Evolutionary conservation across 2,797 vertebrate genomes (phyloP).

Genomic region (Sternarchorhynchus goeldii): DNA sequence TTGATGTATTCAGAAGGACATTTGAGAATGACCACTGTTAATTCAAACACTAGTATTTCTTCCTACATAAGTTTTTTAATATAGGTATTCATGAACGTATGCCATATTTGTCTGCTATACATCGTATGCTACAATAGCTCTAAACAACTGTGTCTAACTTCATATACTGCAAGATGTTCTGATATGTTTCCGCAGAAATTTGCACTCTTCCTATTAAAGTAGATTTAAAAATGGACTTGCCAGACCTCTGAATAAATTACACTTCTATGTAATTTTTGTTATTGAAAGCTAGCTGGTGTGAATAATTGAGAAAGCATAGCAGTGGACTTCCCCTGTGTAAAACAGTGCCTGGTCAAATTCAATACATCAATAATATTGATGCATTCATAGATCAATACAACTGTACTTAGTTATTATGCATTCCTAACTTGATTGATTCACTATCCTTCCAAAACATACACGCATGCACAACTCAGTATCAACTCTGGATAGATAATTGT

Average conservation of each 20-base stretch:
- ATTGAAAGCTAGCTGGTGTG: neutral
- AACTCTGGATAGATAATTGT: too few species aligned
- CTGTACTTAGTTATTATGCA: neutral
- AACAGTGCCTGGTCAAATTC: too few species aligned
- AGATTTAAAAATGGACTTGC: slow-evolving; percentile 7
- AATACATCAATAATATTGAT: too few species aligned
- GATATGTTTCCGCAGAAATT: neutral
- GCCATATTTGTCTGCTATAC: neutral
- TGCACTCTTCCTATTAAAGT: neutral
- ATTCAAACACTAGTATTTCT: neutral
- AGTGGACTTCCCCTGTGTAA: neutral
- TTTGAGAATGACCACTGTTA: neutral
- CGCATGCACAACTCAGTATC: too few species aligned
- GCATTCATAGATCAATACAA: neutral
- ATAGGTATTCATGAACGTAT: neutral
- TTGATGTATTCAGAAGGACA: neutral
- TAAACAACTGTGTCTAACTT: neutral
- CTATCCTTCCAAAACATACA: too few species aligned
- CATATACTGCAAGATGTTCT: neutral
- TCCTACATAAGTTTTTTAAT: neutral
- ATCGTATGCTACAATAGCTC: neutral
- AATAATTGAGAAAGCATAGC: slow-evolving; percentile 1
- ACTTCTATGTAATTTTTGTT: slow-evolving; percentile 14
- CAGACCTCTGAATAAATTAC: neutral
- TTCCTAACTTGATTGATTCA: neutral